Conservation (phyloP, 2,888 invertebrate species). For the Sinodicranocentrus sp. region DNA sequence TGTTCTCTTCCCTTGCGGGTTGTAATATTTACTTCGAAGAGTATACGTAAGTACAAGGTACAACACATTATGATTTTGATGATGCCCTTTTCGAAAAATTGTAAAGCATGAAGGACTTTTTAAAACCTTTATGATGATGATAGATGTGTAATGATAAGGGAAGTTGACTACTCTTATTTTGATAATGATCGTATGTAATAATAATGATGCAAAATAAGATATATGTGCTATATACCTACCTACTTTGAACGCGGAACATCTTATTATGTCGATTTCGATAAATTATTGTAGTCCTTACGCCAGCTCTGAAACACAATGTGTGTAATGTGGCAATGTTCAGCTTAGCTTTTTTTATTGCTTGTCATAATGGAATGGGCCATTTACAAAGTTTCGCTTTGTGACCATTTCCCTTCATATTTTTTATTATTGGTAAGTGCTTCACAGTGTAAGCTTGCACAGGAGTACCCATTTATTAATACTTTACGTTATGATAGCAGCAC, state of each 20-base stretch:
- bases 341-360: slow-evolving; percentile 47
- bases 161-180: slow-evolving; percentile 46
- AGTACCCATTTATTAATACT: background rate
- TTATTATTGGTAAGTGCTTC: slow-evolving; percentile 9
- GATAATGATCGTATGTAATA: slow-evolving; percentile 27
- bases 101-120: slow-evolving; percentile 12
- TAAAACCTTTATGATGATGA: slow-evolving; percentile 46
- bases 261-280: slow-evolving; percentile 48
- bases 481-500: slow-evolving; percentile 9
- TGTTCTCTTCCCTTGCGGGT: too few species aligned
- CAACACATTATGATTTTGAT: background rate
- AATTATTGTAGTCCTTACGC: slow-evolving; percentile 32
- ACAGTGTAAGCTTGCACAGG: slow-evolving; percentile 1
- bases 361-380: slow-evolving; percentile 51
- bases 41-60: too few species aligned
- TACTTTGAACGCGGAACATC: background rate
- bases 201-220: slow-evolving; percentile 25
- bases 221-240: slow-evolving; percentile 7
- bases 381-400: slow-evolving; percentile 52
- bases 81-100: too few species aligned
- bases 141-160: slow-evolving; percentile 47
- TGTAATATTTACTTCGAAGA: too few species aligned
- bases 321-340: slow-evolving; percentile 8
- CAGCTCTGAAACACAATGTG: too few species aligned
- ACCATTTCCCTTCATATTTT: slow-evolving; percentile 35